Evolutionary conservation across 2,888 invertebrate genomes (phyloP).

Genomic region (Andrena flavipes): DNA sequence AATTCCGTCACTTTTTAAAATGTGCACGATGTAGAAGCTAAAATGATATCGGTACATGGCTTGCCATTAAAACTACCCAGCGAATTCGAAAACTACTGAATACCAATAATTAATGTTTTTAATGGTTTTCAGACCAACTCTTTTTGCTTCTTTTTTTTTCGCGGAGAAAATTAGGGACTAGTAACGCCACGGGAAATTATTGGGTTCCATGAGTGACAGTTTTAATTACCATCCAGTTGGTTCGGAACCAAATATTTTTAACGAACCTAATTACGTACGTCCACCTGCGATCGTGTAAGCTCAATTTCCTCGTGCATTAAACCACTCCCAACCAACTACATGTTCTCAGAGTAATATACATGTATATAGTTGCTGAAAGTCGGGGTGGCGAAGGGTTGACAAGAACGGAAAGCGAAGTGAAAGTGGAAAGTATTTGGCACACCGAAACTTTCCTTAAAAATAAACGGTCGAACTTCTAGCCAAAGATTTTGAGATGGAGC

Average conservation of each 20-base stretch:
- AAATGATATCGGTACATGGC: neutral
- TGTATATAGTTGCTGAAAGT: constrained; percentile 50
- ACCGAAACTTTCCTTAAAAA: constrained; percentile 54
- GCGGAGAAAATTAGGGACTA: neutral
- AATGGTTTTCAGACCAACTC: neutral
- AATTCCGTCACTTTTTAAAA: no score
- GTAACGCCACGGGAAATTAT: neutral
- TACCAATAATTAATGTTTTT: neutral
- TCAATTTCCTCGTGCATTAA: neutral
- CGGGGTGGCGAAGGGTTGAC: constrained; percentile 33
- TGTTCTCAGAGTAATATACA: no score
- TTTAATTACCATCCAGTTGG: neutral
- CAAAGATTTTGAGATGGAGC: constrained; percentile 40
- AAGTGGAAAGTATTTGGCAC: constrained; percentile 57
- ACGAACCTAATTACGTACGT: no score
- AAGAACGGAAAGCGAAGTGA: constrained; percentile 56
- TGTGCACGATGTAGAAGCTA: no score
- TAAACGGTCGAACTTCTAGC: constrained; percentile 32
- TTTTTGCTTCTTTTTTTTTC: neutral
- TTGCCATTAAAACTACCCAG: constrained; percentile 23
- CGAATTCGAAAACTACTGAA: neutral
- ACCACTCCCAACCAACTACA: no score
- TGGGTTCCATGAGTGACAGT: neutral
- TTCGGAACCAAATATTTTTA: neutral
- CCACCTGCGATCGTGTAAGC: neutral